Evolutionary conservation across 2,113 vertebrate species (phyloP), one percentile per base, ranked within the genome.

Genomic region (Lota lota): DNA sequence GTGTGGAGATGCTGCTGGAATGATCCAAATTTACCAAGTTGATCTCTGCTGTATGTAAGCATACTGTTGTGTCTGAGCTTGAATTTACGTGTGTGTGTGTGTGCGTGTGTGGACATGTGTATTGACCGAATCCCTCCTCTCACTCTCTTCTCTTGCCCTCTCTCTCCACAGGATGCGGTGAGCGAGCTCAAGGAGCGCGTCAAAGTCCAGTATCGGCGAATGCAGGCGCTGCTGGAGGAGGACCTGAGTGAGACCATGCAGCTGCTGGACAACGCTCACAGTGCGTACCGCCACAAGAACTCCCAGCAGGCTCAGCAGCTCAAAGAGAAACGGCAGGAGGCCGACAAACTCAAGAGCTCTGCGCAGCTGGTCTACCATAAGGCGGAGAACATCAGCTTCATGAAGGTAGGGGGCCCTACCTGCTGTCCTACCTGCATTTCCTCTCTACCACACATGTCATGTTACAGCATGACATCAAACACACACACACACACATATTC

Each of bases 161-260:
- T 21, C 33, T 57, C 56, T 69, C 63, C 20, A 0, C 87, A 99
- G 97, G 96, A 97, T 79, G 96, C 96, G 61, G 95, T 98, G 82
- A 95, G 85, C 85, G 95, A 98, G 66, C 93, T 99, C 82, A 98
- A 97, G 85, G 95, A 97, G 0, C 94, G 94, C 68, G 96, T 95
- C 50, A 91, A 93, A 57, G 86, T 94, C 73, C 96, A 98, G 85
- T 98, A 98, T 0, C 95, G 96, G 86, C 95, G 95, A 88, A 95
- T 99, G 94, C 95, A 97, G 70, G 93, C 95, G 79, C 92, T 98
- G 80, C 88, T 99, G 51, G 95, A 98, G 0, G 94, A 95, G 62
- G 97, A 97, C 87, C 88, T 98, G 87, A 86, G 93, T 75, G 95
- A 97, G 79, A 95, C 94, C 3, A 91, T 98, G 90, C 94, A 97